Evolutionary conservation across 2,797 vertebrate genomes (phyloP), one percentile per base, ranked within the genome.

Genomic region (Rousettus madagascariensis): DNA sequence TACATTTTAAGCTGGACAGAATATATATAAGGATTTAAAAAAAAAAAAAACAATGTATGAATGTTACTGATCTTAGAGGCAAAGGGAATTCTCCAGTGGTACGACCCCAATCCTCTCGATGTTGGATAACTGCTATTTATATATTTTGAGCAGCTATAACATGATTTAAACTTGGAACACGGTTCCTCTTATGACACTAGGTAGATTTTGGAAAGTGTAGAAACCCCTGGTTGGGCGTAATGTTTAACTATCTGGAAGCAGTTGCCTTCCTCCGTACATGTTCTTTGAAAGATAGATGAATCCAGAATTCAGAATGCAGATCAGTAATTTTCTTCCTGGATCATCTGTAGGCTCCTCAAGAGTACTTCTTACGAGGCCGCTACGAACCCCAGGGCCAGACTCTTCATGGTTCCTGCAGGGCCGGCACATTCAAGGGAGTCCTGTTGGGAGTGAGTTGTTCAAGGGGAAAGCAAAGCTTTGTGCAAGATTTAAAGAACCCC

Each of bases 261-360:
- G 51, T 92, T 75, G 66, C 59, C 51, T 89, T 71, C 49, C 36
- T 79, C 69, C 57, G 7, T 43, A 69, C 20, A 78, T 46, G 10
- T 51, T 86, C 89, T 96, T 87, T 96, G 86, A 93, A 96, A 97
- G n/a, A 83, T 46, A 71, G 69, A 93, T 91, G 83, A 92, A 75
- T 91, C 86, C 78, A 72, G 75, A 95, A 96, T 94, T 96, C 93
- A 78, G 33, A 92, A 96, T 87, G 61, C 71, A 91, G 36, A 72
- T 94, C 59, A 91, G 43, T 94, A 36, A 80, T 92, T 95, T 94
- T 75, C 80, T 83, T 88, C 94, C 86, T 85, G 57, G 86, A 72
- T 91, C 59, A 94, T 83, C 88, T 55, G 43, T 80, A 78, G 88
- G 49, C 59, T 79, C 89, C 65, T 85, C 68, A 82, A 93, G 68